Conservation (phyloP, 1,140 invertebrate genomes). For the Drosophila guanche region DNA sequence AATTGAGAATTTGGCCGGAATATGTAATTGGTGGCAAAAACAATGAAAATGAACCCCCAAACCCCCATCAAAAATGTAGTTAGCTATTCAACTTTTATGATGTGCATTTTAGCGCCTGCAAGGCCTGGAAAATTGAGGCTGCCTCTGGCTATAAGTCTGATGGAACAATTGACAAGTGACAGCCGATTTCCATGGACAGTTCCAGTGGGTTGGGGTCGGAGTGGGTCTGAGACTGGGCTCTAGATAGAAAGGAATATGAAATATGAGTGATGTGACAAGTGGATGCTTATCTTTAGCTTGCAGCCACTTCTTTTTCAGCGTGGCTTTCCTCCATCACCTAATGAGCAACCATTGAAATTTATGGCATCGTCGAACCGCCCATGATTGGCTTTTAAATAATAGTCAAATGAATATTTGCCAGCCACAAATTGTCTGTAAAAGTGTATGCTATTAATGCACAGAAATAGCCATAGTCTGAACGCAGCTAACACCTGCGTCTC, state of each 20-base stretch:
- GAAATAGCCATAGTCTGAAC: conserved; percentile 40
- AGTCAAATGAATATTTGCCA: conserved; percentile 56
- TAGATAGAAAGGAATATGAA: conserved; percentile 24
- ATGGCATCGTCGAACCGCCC: conserved; percentile 56
- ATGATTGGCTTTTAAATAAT: conserved; percentile 75
- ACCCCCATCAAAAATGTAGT: conserved; percentile 14
- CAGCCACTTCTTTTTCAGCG: conserved; percentile 50
- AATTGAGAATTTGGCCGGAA: conserved; percentile 39
- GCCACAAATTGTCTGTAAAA: conserved; percentile 34
- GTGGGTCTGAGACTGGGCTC: background rate
- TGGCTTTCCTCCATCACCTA: conserved; percentile 18
- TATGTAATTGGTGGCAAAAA: background rate
- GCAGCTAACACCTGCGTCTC: conserved; percentile 33
- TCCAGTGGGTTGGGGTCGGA: conserved; percentile 16
- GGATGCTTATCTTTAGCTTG: conserved; percentile 43
- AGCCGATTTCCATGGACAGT: conserved; percentile 53
- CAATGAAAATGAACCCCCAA: background rate
- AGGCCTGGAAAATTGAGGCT: conserved; percentile 41
- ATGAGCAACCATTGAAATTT: conserved; percentile 70
- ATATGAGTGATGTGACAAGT: conserved; percentile 74
- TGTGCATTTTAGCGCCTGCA: conserved; percentile 27
- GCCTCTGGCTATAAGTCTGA: conserved; percentile 27
- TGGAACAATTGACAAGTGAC: conserved; percentile 58
- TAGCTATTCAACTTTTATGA: conserved; percentile 39
- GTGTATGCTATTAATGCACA: conserved; percentile 57